These are phyloP conservation scores for Phenganax subtilis DNA, from an alignment of 92 coral and sea anemone species.

Conservation along the genomic window DNA sequence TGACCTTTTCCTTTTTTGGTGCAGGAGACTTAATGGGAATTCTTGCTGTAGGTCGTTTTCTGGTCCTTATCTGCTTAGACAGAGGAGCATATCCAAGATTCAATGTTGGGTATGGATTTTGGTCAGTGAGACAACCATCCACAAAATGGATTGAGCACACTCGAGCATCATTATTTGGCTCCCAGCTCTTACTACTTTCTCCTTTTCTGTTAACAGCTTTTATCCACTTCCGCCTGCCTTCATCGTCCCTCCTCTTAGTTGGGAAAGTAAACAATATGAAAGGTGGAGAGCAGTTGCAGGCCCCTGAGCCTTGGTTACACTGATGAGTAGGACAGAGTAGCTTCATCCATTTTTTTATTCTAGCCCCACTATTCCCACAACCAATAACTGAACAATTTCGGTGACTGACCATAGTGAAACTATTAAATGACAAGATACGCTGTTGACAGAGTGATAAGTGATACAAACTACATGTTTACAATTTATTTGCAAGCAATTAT, in stretches of 20 bases:
- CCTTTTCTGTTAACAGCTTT: slow-evolving; percentile 51
- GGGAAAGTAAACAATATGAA: slow-evolving; percentile 53
- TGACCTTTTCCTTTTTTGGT: slow-evolving; percentile 32
- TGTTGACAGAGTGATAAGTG: no score
- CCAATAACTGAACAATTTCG: slow-evolving; percentile 52
- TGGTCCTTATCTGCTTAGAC: slow-evolving; percentile 26
- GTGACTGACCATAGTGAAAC: slow-evolving; percentile 46
- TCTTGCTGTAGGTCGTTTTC: slow-evolving; percentile 56
- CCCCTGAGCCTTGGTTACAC: slow-evolving; percentile 52
- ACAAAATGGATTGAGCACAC: slow-evolving; percentile 54
- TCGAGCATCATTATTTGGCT: slow-evolving; percentile 57
- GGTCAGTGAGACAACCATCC: slow-evolving; percentile 45
- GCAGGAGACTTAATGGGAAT: slow-evolving; percentile 20
- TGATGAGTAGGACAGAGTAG: slow-evolving; percentile 43
- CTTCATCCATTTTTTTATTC: slow-evolving; percentile 51
- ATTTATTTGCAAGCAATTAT: no score
- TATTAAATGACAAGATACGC: background rate
- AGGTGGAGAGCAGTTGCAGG: slow-evolving; percentile 50
- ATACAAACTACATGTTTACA: no score
- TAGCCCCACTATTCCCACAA: slow-evolving; percentile 58
- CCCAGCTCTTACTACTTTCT: slow-evolving; percentile 49
- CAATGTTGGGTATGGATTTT: slow-evolving; percentile 54
- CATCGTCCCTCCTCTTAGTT: slow-evolving; percentile 39
- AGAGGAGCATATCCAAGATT: slow-evolving; percentile 47
- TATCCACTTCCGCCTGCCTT: slow-evolving; percentile 51